Evolutionary conservation across 2,888 invertebrate species (phyloP), one percentile per base, ranked within the genome.

Genomic region (Apodemia zela): DNA sequence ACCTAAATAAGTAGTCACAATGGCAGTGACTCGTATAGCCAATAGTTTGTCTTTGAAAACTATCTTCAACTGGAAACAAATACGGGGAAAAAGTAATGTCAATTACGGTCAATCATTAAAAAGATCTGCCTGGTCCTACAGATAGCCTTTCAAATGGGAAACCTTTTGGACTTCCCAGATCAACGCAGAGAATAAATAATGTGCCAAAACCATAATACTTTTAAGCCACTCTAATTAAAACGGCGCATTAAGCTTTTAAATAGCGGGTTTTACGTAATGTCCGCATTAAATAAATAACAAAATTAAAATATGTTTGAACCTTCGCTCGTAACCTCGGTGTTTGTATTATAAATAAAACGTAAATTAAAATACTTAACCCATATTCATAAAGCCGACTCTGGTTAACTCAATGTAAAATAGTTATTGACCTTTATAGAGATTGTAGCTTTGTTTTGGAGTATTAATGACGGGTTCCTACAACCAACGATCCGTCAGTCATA

Each of bases 181-280:
- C 47, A 47, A 47, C 3, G 8, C 17, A 47, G 2, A 13, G 13
- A 51, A 54, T 25, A 25, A 57, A 15, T 7, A 21, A 15, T 57
- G 7, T 29, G 15, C 15, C 29, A 25, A 57, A 25, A 10, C 7
- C 54, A 57, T 57, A 25, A 57, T 13, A 25, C 54, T 54, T 54
- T 54, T 51, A 21, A 54, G 29, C 29, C 54, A 57, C 54, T 57
- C n/a, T 57, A 29, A 57, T 57, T 25, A 65, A 65, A 65, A 62
- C 65, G 62, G 35, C 17, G 42, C 65, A 38, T 60, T 51, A 18
- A 59, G 59, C 35, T 59, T 33, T 33, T 57, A 51, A 49, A 47
- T 51, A 25, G 59, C 58, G 57, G 35, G 60, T 65, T 62, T 62
- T 62, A 42, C 60, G 35, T 51, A 65, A 65, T 29, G 25, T 29